Conservation (phyloP, 2,797 vertebrate species). For the Dermochelys coriacea region DNA sequence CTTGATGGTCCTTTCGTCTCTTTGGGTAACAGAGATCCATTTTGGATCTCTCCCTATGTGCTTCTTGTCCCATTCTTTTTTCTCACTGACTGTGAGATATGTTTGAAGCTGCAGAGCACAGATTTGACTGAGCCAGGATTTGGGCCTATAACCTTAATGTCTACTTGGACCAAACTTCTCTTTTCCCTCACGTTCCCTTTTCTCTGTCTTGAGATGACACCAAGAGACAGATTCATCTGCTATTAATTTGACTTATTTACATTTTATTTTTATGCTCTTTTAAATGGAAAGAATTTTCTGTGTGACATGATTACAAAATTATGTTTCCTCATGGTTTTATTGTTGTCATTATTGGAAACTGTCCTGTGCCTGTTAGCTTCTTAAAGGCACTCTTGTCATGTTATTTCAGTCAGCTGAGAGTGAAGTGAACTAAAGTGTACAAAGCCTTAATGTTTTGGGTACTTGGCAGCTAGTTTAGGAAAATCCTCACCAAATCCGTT, state of each 20-base stretch:
- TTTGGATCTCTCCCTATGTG: neutral
- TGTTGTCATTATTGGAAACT: neutral
- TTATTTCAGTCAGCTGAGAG: neutral
- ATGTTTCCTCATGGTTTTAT: neutral
- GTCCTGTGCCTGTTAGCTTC: neutral
- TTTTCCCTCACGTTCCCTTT: neutral
- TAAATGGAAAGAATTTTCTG: neutral
- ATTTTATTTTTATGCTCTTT: neutral
- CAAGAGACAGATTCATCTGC: neutral
- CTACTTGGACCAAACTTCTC: neutral
- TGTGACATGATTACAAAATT: neutral
- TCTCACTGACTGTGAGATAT: neutral
- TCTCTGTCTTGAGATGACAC: neutral
- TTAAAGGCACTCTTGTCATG: neutral
- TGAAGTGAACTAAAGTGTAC: neutral
- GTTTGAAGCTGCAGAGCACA: neutral
- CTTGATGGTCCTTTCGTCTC: neutral
- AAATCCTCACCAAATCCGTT: neutral
- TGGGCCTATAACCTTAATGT: neutral
- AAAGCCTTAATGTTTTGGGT: neutral
- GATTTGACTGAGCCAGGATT: neutral
- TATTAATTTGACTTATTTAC: neutral
- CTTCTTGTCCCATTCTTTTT: neutral
- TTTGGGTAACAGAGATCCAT: neutral
- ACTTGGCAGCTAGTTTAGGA: neutral